Evolutionary conservation across 2,888 invertebrate species (phyloP).

Genomic region (Drosophila eohydei): DNA sequence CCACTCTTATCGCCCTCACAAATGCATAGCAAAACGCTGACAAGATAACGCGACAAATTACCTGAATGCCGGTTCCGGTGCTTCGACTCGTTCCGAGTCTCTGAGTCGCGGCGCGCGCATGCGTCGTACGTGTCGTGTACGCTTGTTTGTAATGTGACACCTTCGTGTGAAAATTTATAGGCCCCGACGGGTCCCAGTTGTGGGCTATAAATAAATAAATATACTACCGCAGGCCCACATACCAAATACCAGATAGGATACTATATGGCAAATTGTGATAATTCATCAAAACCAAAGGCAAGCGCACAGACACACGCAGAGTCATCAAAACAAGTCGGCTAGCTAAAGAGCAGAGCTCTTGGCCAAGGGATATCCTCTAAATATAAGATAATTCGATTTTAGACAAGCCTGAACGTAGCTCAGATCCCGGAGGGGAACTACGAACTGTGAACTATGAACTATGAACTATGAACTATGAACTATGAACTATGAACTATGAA

Average conservation of each 20-base stretch:
- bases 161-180: slow-evolving; percentile 78
- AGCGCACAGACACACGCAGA: slow-evolving; percentile 2
- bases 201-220: slow-evolving; percentile 48
- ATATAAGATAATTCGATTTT: not conserved
- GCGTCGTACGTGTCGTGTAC: slow-evolving; percentile 52
- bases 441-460: too few relatives aligned
- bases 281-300: slow-evolving; percentile 61
- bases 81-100: slow-evolving; percentile 11
- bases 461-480: too few relatives aligned
- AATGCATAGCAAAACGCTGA: slow-evolving; percentile 71
- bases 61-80: slow-evolving; percentile 62
- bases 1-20: slow-evolving; percentile 48
- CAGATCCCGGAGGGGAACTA: not conserved
- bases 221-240: slow-evolving; percentile 36
- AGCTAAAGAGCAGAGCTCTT: too few relatives aligned
- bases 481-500: too few relatives aligned
- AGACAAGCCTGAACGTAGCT: not conserved
- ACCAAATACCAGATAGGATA: slow-evolving; percentile 32
- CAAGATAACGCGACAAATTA: slow-evolving; percentile 80
- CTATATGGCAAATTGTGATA: slow-evolving; percentile 69
- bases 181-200: slow-evolving; percentile 38
- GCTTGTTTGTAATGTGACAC: slow-evolving; percentile 75
- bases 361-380: slow-evolving; percentile 6
- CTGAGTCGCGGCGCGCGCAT: slow-evolving; percentile 34
- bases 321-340: slow-evolving; percentile 7